Evolutionary conservation across 2,113 vertebrate genomes (phyloP), one percentile per base, ranked within the genome.

Genomic region (Amphiprion percula): DNA sequence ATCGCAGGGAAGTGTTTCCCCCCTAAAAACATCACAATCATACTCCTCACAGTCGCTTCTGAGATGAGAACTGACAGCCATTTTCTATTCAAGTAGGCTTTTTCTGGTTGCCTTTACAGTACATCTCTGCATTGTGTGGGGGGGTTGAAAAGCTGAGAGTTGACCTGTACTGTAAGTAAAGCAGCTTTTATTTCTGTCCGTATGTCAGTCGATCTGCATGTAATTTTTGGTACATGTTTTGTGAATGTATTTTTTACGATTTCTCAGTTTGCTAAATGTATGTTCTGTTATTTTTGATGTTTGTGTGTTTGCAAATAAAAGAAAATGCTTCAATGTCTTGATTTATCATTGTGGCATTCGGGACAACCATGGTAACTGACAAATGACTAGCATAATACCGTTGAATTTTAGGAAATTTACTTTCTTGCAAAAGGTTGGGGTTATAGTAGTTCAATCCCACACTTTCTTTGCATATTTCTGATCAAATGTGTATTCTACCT

Each of bases 171-270:
- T 72, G 54, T 74, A 54, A 26, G 56, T 82, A 33, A 83, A 77
- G 79, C 74, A 86, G 66, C 79, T 90, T 83, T 84, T 66, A 68
- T 64, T 82, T 80, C 33, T 73, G 58, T 88, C 74, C 63, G 24
- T 77, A 15, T 69, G 85, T 87, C 74, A 60, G 54, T 84, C 2
- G 0, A 58, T 82, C 71, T 91, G 87, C 82, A 88, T 86, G 83
- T 90, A 4, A 73, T 44, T 76, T 89, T 83, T 82, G 53, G 77
- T 78, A 85, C 77, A 85, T 84, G 79, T 89, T 87, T 87, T 77
- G 77, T 94, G 90, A 94, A 94, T 93, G 86, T 91, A 80, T 88
- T 90, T 91, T 93, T 88, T 87, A 82, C 74, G 26, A 59, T 89
- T 90, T 90, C 66, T 90, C 77, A 55, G 76, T 88, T 79, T 77